These are phyloP conservation scores for Heliconius charithonia DNA, from an alignment of 2,888 invertebrate species.

Conservation along the genomic window DNA sequence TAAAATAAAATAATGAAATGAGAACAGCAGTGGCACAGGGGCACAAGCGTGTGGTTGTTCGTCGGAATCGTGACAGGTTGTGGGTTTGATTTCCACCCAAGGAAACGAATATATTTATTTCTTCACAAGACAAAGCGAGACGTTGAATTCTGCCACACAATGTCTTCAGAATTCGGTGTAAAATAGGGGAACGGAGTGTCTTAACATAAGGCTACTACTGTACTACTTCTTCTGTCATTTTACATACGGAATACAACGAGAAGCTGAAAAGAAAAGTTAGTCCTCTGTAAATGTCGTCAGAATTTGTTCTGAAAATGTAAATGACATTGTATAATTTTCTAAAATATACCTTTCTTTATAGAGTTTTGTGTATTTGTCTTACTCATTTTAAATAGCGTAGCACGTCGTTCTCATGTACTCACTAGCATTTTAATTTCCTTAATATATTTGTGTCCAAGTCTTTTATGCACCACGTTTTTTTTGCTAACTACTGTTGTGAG, in stretches of 20 bases:
- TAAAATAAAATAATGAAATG: too few relatives aligned
- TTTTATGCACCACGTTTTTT: neutral
- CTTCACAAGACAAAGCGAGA: too few relatives aligned
- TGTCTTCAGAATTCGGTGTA: too few relatives aligned
- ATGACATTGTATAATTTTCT: neutral
- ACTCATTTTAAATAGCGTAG: slow-evolving; percentile 6
- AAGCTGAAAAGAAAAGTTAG: too few relatives aligned
- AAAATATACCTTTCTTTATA: neutral
- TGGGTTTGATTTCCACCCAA: neutral
- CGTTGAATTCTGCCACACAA: too few relatives aligned
- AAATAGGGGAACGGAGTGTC: too few relatives aligned
- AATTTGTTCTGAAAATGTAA: neutral
- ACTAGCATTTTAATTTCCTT: slow-evolving; percentile 8
- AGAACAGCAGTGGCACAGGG: too few relatives aligned
- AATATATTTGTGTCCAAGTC: slow-evolving; percentile 8
- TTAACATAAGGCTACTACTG: too few relatives aligned
- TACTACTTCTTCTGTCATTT: too few relatives aligned
- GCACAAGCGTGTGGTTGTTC: neutral
- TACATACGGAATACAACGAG: too few relatives aligned
- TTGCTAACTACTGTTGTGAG: too few relatives aligned
- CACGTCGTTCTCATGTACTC: neutral
- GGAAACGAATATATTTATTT: too few relatives aligned
- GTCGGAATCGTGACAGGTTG: neutral
- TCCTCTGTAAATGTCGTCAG: neutral
- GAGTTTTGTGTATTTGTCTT: slow-evolving; percentile 7